Evolutionary conservation across 1,140 invertebrate genomes (phyloP).

Genomic region (Zaprionus ornatus): DNA sequence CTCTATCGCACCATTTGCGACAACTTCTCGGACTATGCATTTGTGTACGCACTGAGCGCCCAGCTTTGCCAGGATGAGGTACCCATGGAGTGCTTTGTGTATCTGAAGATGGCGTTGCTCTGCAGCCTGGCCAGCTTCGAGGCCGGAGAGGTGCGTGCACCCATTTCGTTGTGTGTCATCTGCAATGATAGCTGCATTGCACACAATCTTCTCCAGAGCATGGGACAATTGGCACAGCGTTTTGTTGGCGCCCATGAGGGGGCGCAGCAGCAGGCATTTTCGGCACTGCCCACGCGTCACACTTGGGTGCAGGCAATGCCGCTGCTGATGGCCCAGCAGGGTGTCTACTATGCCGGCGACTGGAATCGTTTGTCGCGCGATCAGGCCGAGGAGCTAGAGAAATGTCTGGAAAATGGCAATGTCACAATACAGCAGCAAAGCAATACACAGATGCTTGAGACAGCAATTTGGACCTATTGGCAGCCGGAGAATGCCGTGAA

Average conservation of each 20-base stretch:
- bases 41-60: constrained; percentile 66
- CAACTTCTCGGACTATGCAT: constrained; percentile 71
- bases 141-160: constrained; percentile 53
- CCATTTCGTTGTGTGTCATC: constrained; percentile 69
- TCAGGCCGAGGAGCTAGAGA: constrained; percentile 48
- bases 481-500: constrained; percentile 58
- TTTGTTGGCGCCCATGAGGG: constrained; percentile 67
- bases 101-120: constrained; percentile 71
- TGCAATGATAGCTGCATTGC: constrained; percentile 52
- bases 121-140: constrained; percentile 67
- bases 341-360: constrained; percentile 73
- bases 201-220: constrained; percentile 48
- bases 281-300: constrained; percentile 40
- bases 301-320: constrained; percentile 66
- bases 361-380: constrained; percentile 65
- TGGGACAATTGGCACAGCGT: constrained; percentile 67
- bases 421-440: constrained; percentile 46
- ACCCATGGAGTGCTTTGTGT: constrained; percentile 75
- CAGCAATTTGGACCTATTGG: constrained; percentile 76
- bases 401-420: constrained; percentile 62
- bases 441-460: constrained; percentile 46
- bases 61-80: constrained; percentile 67
- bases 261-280: constrained; percentile 23
- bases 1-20: constrained; percentile 52
- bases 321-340: constrained; percentile 67